Conservation (phyloP, 2,888 invertebrate genomes). For the Agrochola macilenta region DNA sequence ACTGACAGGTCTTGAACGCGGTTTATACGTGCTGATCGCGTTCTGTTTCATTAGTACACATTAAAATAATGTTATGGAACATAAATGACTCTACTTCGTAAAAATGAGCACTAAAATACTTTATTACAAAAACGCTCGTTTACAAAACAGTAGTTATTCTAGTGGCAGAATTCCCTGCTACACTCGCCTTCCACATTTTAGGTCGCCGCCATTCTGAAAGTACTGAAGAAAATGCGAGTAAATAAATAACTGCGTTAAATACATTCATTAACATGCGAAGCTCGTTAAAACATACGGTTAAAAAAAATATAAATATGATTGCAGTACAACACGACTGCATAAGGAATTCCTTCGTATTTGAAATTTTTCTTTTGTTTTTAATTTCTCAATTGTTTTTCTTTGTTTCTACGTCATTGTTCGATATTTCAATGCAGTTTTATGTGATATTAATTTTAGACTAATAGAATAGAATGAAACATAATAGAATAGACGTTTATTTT, state of each 20-base stretch:
- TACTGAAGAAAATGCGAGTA: slow-evolving; percentile 61
- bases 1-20: too few relatives aligned
- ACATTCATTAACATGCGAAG: slow-evolving; percentile 69
- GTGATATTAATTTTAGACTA: not conserved
- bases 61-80: too few relatives aligned
- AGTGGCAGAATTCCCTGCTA: slow-evolving; percentile 37
- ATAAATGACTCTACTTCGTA: not conserved
- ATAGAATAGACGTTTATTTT: too few relatives aligned
- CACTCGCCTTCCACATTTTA: slow-evolving; percentile 56
- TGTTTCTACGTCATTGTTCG: not conserved
- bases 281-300: slow-evolving; percentile 60
- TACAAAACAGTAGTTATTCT: slow-evolving; percentile 40
- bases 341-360: slow-evolving; percentile 51
- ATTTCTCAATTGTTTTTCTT: slow-evolving; percentile 39
- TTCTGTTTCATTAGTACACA: too few relatives aligned
- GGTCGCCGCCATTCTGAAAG: slow-evolving; percentile 53
- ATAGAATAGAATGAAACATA: not conserved
- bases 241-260: slow-evolving; percentile 67
- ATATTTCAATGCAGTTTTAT: slow-evolving; percentile 1
- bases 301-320: slow-evolving; percentile 62
- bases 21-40: too few relatives aligned
- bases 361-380: slow-evolving; percentile 38
- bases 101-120: not conserved
- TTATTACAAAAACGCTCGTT: slow-evolving; percentile 33
- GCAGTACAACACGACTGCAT: slow-evolving; percentile 59